Base-by-base conservation (phyloP, 2,113 vertebrate species). In the Bombycilla garrulus region DNA sequence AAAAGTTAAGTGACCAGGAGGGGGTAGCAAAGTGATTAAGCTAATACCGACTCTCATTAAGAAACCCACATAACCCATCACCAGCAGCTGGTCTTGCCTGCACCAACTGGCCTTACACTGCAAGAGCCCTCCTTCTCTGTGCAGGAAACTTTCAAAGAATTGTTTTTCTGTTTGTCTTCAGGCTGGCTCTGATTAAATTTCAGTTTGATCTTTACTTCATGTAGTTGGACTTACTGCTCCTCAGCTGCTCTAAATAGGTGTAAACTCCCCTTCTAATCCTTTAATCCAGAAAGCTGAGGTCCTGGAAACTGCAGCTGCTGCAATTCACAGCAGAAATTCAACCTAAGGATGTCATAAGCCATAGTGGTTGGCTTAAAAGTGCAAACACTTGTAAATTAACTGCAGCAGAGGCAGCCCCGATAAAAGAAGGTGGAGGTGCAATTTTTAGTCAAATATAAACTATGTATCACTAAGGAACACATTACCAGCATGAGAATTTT, bases 231-330 rank as follows among this genome's bases (percentile, higher is more conserved):
- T 95, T 90, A 78, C 44, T 38, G 69, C 33, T 82, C 74, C 82
- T 90, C 64, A 92, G 83, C 64, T 94, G 80, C 69, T 93, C 80
- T 78, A 86, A 93, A 94, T 90, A 94, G 88, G 91, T 86, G 83
- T 76, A 93, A 94, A 56, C 47, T 93, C 54, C 64, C 64, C 64
- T 86, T 81, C 65, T 97, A 96, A 95, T 93, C 88, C 92, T 86
- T 92, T 95, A 97, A 96, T 93, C 91, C 95, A 94, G 83, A 93
- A 83, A 92, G 76, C 60, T 36, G 76, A 90, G 77, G 91, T 35
- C 64, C 80, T 95, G 60, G 72, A 94, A 95, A 93, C 23, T 54
- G 82, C 82, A 94, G 91, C 71, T 86, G 92, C 88, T 84, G 86
- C 67, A 93, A 78, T 44, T 92, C 86, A 82, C 81, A 64, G 80